Percentiles rank a stretch among this genome's conserved stretches.
Conservation (phyloP, 2,113 vertebrate genomes). For the Clupea harengus region DNA sequence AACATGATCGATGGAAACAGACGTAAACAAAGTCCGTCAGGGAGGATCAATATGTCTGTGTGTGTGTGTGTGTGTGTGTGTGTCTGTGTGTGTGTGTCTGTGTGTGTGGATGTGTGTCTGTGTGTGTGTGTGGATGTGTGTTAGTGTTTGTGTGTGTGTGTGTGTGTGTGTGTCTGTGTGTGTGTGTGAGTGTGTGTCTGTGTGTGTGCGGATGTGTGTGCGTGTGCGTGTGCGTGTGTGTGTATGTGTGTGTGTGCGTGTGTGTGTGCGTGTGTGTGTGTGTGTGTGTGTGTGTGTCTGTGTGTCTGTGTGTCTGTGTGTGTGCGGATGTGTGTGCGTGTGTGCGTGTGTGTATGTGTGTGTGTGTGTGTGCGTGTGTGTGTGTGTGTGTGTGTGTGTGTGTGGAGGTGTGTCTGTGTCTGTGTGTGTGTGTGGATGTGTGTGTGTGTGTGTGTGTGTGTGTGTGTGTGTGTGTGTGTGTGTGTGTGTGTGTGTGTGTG, state of each 20-base stretch:
- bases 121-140: no score
- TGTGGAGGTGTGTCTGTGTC: no score
- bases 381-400: no score
- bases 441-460: no score
- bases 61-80: slow-evolving; percentile 41
- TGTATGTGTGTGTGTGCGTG: neutral
- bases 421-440: no score
- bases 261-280: neutral
- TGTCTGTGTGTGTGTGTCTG: neutral
- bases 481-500: slow-evolving; percentile 40
- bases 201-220: neutral
- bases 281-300: neutral
- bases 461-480: no score
- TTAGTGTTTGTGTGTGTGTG: no score
- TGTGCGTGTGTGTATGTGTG: no score
- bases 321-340: neutral
- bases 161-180: no score
- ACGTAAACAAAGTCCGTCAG: slow-evolving; percentile 34
- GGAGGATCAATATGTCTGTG: slow-evolving; percentile 3
- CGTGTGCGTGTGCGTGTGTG: neutral
- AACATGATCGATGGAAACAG: slow-evolving; percentile 33
- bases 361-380: no score
- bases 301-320: neutral
- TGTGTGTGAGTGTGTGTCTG: neutral
- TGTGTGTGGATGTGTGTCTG: no score